phyloP scores from a whole-genome alignment of 2,797 vertebrate genomes.

The Heteromormyrus szaboi region DNA sequence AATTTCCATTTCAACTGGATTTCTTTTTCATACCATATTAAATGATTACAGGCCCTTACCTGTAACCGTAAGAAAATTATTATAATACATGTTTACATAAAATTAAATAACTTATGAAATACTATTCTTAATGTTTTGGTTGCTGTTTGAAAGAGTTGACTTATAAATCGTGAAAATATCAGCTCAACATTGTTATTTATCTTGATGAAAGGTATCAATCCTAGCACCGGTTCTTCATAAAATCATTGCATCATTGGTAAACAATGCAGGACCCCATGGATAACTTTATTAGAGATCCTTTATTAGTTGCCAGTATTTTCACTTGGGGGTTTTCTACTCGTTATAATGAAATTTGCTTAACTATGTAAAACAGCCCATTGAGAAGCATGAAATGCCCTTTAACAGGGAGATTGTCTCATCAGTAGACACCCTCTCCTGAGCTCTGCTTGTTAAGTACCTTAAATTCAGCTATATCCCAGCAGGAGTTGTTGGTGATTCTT shows the following conservation, averaged over 20 bases:
- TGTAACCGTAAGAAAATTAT: neutral
- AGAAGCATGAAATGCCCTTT: neutral
- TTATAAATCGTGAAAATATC: neutral
- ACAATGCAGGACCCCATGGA: neutral
- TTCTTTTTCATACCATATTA: neutral
- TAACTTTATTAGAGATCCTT: neutral
- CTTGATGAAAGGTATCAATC: neutral
- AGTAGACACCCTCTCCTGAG: neutral
- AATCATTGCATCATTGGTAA: neutral
- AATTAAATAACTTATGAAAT: neutral
- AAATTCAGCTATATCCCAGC: neutral
- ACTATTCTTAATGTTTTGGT: neutral
- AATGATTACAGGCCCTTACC: neutral
- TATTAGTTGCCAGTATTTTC: neutral
- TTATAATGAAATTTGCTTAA: neutral
- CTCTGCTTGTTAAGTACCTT: neutral
- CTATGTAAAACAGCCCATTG: neutral
- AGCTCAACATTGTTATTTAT: neutral
- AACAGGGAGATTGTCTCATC: neutral
- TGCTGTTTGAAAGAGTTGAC: neutral
- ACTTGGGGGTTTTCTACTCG: neutral
- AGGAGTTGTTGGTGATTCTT: neutral
- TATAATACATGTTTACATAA: neutral
- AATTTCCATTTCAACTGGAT: neutral
- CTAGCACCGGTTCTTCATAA: neutral